Conservation (phyloP, 2,888 invertebrate genomes). For the Alviniconcha strummeri region DNA sequence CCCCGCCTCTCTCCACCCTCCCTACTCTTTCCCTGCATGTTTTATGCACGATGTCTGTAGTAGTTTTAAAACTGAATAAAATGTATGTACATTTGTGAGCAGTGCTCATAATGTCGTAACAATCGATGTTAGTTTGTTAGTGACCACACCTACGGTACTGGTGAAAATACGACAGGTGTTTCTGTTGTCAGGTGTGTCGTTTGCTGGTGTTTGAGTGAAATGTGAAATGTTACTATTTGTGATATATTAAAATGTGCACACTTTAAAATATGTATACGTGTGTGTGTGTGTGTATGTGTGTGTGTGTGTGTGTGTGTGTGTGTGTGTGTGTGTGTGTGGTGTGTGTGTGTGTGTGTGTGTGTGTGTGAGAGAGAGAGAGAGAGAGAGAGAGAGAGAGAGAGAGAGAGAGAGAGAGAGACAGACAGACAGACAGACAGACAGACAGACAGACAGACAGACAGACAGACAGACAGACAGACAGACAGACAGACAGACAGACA, state of each 20-base stretch:
- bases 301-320: background rate
- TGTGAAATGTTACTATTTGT: no score
- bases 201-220: no score
- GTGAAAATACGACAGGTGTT: no score
- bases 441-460: background rate
- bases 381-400: background rate
- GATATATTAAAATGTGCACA: background rate
- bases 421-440: background rate
- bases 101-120: no score
- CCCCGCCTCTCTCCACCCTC: no score
- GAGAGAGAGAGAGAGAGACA: constrained; percentile 4
- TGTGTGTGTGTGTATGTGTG: background rate
- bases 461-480: background rate
- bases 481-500: constrained; percentile 16
- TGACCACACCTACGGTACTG: no score
- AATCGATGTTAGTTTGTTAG: no score
- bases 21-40: no score
- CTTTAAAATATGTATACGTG: background rate
- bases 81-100: no score
- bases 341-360: constrained; percentile 1
- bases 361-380: background rate
- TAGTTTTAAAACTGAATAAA: no score
- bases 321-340: background rate
- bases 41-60: no score
- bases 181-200: no score